Conservation (phyloP, 2,797 vertebrate genomes). For the Tiaroga cobitis region DNA sequence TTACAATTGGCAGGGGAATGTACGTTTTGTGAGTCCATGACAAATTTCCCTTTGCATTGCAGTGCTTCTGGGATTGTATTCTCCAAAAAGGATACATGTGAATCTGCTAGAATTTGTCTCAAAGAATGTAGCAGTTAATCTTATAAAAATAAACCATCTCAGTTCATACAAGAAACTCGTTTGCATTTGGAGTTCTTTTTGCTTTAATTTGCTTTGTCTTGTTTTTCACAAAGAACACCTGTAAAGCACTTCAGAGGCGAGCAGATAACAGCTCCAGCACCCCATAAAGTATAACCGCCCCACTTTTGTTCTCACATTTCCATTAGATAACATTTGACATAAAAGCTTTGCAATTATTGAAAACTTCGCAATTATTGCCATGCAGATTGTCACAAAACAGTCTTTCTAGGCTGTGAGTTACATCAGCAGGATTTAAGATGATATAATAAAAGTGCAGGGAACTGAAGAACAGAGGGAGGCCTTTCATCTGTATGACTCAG, state of each 20-base stretch:
- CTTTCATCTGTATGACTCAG: constrained; percentile 38
- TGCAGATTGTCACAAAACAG: neutral
- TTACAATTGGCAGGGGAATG: neutral
- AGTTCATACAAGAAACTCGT: neutral
- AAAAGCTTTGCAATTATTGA: neutral
- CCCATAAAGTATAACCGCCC: neutral
- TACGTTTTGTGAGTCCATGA: neutral
- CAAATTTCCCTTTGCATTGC: neutral
- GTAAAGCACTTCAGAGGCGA: neutral
- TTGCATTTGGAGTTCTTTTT: neutral
- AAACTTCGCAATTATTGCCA: neutral
- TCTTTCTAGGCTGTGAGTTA: neutral
- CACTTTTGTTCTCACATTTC: constrained; percentile 2
- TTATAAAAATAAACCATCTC: neutral
- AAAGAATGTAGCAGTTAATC: neutral
- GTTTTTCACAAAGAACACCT: neutral
- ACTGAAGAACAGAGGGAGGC: constrained; percentile 38
- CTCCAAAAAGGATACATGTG: neutral
- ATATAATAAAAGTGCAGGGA: constrained; percentile 32
- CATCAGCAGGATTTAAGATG: neutral
- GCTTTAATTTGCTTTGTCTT: neutral
- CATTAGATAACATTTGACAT: neutral
- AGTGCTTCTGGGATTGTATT: neutral
- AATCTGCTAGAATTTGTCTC: neutral
- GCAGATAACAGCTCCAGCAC: neutral